A percentile compares a stretch with the other conserved stretches of the same genome.
Evolutionary conservation across 1,140 invertebrate genomes (phyloP).

Genomic region (Caenorhabditis briggsae): DNA sequence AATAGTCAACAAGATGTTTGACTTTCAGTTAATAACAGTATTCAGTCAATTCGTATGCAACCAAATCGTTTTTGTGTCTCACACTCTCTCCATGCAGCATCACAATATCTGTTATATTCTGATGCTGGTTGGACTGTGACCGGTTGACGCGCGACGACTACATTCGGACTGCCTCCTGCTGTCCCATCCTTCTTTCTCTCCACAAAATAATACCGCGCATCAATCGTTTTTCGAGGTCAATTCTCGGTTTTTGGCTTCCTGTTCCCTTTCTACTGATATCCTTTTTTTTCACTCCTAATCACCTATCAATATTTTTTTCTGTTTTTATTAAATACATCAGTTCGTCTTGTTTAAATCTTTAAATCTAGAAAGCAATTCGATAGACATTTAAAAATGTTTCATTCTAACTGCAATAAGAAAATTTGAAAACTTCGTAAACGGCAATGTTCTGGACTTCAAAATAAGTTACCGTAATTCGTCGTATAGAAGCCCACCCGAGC

Average conservation of each 20-base stretch:
- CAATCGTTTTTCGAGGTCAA: conserved; percentile 53
- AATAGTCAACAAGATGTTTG: too few species aligned
- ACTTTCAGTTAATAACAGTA: too few species aligned
- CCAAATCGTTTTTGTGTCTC: too few species aligned
- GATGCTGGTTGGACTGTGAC: conserved; percentile 33
- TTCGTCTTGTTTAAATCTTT: too few species aligned
- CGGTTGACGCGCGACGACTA: conserved; percentile 12
- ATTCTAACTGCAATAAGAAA: too few species aligned
- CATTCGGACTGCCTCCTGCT: conserved; percentile 16
- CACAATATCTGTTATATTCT: background rate
- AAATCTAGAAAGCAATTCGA: too few species aligned
- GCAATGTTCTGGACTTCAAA: too few species aligned
- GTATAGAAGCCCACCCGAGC: too few species aligned
- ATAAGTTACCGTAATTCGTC: too few species aligned
- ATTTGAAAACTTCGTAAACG: too few species aligned
- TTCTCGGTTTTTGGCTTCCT: conserved; percentile 46
- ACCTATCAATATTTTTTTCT: background rate
- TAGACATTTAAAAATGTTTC: too few species aligned
- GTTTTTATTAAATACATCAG: background rate
- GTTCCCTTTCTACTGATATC: background rate
- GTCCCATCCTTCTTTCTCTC: background rate
- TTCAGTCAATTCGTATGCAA: too few species aligned
- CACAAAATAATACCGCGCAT: background rate
- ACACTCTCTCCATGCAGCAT: background rate
- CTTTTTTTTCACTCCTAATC: background rate